Evolutionary conservation across 2,888 invertebrate genomes (phyloP).

Genomic region (Gasteruption jaculator): DNA sequence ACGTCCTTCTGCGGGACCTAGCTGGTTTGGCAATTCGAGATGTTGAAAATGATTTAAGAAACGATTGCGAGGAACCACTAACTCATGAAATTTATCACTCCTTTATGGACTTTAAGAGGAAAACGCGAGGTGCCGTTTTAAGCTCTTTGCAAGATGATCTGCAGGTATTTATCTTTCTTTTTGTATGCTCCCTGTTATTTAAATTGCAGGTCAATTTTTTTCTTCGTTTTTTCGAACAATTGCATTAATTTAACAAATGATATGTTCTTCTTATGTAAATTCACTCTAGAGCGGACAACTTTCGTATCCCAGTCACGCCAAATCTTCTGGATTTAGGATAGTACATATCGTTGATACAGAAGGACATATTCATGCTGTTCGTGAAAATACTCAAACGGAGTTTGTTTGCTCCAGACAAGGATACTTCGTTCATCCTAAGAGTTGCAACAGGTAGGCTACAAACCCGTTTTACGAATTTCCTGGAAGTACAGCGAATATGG

Average conservation of each 20-base stretch:
- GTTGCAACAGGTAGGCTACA: slow-evolving; percentile 63
- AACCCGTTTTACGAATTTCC: too few relatives aligned
- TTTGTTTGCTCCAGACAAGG: slow-evolving; percentile 74
- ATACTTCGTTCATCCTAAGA: slow-evolving; percentile 72
- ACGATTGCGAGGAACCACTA: slow-evolving; percentile 38
- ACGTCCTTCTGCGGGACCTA: slow-evolving; percentile 66
- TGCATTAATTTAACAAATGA: not conserved
- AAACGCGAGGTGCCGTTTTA: slow-evolving; percentile 48
- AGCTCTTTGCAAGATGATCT: slow-evolving; percentile 50
- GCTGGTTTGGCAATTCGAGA: slow-evolving; percentile 64
- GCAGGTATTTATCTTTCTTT: slow-evolving; percentile 38
- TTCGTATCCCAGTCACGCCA: slow-evolving; percentile 51
- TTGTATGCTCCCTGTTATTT: too few relatives aligned
- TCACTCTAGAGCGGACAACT: slow-evolving; percentile 54
- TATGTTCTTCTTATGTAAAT: slow-evolving; percentile 10
- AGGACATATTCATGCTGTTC: slow-evolving; percentile 67
- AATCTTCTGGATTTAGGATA: slow-evolving; percentile 69
- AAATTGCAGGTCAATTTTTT: too few relatives aligned
- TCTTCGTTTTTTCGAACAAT: slow-evolving; percentile 11
- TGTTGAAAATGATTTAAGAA: slow-evolving; percentile 57
- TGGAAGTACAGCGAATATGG: too few relatives aligned
- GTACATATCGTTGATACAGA: slow-evolving; percentile 69
- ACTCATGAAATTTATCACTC: slow-evolving; percentile 39
- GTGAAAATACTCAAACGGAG: slow-evolving; percentile 71
- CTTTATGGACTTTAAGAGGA: slow-evolving; percentile 46